A percentile compares a stretch with the other conserved stretches of the same genome.
These are phyloP conservation scores for Drosophila funebris DNA, from an alignment of 1,140 invertebrate species.

Conservation along the genomic window DNA sequence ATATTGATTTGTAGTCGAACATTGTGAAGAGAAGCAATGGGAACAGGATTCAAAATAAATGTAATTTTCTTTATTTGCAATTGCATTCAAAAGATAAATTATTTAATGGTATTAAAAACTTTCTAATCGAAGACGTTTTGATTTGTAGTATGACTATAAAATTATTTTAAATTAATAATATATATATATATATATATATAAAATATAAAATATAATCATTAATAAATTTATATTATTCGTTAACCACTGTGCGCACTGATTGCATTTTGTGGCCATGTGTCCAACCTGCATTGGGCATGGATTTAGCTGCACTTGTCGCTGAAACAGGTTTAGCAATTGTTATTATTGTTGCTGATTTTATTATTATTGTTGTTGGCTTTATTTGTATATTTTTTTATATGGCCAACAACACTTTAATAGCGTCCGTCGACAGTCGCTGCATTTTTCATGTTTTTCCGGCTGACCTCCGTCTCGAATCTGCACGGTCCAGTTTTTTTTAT, in stretches of 20 bases:
- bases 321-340: slow-evolving; percentile 61
- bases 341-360: slow-evolving; percentile 33
- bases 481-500: slow-evolving; percentile 31
- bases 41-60: no score
- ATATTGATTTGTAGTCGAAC: no score
- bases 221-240: neutral
- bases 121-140: no score
- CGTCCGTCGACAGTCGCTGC: slow-evolving; percentile 43
- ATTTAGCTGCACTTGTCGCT: slow-evolving; percentile 69
- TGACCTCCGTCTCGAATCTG: slow-evolving; percentile 65
- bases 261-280: slow-evolving; percentile 71
- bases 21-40: no score
- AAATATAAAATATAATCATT: neutral
- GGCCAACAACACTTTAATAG: slow-evolving; percentile 60
- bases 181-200: no score
- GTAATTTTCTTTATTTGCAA: no score
- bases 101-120: no score
- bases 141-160: no score
- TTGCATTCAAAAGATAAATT: no score
- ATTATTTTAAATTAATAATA: no score
- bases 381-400: slow-evolving; percentile 41
- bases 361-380: slow-evolving; percentile 29
- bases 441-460: slow-evolving; percentile 80
- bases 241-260: slow-evolving; percentile 40
- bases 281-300: slow-evolving; percentile 69